Conservation (phyloP, 2,797 vertebrate genomes). For the Chrosomus eos region DNA sequence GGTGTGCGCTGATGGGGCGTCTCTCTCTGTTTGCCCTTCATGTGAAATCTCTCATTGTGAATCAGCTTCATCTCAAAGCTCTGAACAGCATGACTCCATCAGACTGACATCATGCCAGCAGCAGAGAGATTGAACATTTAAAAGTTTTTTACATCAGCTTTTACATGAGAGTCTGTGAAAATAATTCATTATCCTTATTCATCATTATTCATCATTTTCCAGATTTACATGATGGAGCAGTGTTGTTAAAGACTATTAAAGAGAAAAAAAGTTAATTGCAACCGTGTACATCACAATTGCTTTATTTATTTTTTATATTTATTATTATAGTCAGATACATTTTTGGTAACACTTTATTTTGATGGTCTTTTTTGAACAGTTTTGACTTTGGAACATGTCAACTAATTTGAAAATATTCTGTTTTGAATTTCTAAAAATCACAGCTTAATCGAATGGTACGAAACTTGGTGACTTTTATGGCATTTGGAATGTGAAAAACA, state of each 20-base stretch:
- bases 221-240: background rate
- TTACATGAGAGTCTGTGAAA: background rate
- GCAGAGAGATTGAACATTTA: conserved; percentile 14
- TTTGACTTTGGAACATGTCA: too few species aligned
- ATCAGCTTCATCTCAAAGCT: conserved; percentile 48
- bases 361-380: too few species aligned
- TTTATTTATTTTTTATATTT: background rate
- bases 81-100: conserved; percentile 47
- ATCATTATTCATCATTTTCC: too few species aligned
- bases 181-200: background rate
- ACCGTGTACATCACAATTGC: background rate
- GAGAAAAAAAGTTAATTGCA: background rate
- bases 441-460: too few species aligned
- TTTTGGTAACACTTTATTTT: too few species aligned
- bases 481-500: too few species aligned
- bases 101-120: conserved; percentile 52
- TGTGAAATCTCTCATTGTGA: conserved; percentile 49
- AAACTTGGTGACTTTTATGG: too few species aligned
- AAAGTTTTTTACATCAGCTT: background rate
- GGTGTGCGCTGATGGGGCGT: conserved; percentile 15
- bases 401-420: too few species aligned
- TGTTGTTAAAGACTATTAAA: background rate
- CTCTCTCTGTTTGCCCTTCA: conserved; percentile 37
- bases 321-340: background rate
- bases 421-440: too few species aligned